These are phyloP conservation scores for Eupithecia inturbata DNA, from an alignment of 2,888 invertebrate genomes.

Conservation along the genomic window DNA sequence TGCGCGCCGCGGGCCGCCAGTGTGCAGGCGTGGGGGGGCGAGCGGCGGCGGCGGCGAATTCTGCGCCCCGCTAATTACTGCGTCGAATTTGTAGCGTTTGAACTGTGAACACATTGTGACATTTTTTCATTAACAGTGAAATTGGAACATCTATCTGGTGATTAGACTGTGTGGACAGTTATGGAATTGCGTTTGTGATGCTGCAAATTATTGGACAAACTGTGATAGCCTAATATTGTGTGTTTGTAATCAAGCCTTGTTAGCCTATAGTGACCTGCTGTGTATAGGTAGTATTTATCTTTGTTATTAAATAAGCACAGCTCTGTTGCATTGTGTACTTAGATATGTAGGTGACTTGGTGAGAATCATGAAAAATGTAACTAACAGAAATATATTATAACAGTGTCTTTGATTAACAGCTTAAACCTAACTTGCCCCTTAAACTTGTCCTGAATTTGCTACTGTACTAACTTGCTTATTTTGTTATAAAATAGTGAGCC, in stretches of 20 bases:
- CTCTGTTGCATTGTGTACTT: neutral
- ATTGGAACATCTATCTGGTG: slow-evolving; percentile 37
- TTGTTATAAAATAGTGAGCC: no score
- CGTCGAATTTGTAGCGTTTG: slow-evolving; percentile 45
- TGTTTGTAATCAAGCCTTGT: neutral
- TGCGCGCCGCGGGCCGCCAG: slow-evolving; percentile 42
- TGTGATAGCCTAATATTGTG: neutral
- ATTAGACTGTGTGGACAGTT: slow-evolving; percentile 35
- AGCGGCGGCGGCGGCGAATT: slow-evolving; percentile 38
- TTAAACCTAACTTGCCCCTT: neutral
- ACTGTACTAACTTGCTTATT: neutral
- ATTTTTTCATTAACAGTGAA: slow-evolving; percentile 41
- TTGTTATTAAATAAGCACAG: neutral
- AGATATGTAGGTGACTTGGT: neutral
- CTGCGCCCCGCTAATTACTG: slow-evolving; percentile 46
- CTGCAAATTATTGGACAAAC: neutral
- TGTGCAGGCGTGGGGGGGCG: slow-evolving; percentile 54
- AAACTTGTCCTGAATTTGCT: neutral
- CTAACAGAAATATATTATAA: no score
- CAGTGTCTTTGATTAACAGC: no score
- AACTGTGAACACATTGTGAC: slow-evolving; percentile 51
- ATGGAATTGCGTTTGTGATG: slow-evolving; percentile 12
- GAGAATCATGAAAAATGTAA: neutral
- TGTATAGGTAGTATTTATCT: neutral
- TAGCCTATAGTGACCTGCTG: neutral